These are phyloP conservation scores for Epinephelus awoara DNA, from an alignment of 2,797 vertebrate species.

Conservation along the genomic window DNA sequence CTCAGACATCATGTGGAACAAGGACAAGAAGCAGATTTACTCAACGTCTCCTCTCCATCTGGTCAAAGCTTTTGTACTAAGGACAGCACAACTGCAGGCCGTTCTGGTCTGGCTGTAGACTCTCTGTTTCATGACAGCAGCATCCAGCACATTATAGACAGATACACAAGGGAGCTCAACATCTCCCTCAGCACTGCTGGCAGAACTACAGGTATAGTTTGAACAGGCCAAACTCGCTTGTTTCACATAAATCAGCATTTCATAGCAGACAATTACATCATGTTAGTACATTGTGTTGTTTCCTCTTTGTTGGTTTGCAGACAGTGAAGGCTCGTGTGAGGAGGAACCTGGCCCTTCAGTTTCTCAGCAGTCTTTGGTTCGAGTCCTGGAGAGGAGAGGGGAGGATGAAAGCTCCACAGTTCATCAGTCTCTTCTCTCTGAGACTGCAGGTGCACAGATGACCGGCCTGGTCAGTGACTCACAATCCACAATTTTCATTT, in stretches of 20 bases:
- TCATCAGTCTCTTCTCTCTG: not conserved
- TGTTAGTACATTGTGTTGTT: not conserved
- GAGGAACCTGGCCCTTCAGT: conserved; percentile 64
- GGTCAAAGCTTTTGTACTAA: not conserved
- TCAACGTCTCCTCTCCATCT: not conserved
- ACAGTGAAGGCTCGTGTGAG: conserved; percentile 65
- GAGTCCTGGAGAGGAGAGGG: conserved; percentile 9
- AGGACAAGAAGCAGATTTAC: not conserved
- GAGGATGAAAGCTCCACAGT: conserved; percentile 18
- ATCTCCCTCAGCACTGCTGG: conserved; percentile 67
- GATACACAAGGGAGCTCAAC: conserved; percentile 79
- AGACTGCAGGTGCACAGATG: conserved; percentile 9
- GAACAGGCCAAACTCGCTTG: too few relatives aligned
- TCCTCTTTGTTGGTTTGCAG: conserved; percentile 48
- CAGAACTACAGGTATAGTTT: conserved; percentile 62
- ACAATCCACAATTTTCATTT: not conserved
- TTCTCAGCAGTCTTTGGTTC: conserved; percentile 37
- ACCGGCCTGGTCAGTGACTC: conserved; percentile 52
- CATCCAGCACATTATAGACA: conserved; percentile 81
- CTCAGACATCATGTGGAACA: not conserved
- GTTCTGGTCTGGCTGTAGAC: not conserved
- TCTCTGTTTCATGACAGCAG: conserved; percentile 62
- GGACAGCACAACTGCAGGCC: not conserved
- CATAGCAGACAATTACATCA: too few relatives aligned
- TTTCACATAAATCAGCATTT: not conserved